Evolutionary conservation across 2,888 invertebrate genomes (phyloP).

Genomic region (Rhamphomyia laevipes): DNA sequence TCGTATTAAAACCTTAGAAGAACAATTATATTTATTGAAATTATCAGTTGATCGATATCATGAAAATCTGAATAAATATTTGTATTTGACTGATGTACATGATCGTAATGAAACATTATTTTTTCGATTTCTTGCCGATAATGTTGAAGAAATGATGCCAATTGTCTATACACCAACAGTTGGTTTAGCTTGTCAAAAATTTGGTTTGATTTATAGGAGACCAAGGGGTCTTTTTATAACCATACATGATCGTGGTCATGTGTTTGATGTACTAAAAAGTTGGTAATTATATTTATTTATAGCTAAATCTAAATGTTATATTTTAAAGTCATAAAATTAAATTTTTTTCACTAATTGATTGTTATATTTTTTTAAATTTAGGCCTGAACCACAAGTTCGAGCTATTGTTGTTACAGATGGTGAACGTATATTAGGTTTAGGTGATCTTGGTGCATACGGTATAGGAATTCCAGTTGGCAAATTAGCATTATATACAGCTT

Average conservation of each 20-base stretch:
- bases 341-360: background rate
- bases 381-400: slow-evolving; percentile 76
- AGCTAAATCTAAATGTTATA: background rate
- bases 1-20: slow-evolving; percentile 85
- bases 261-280: slow-evolving; percentile 61
- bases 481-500: slow-evolving; percentile 86
- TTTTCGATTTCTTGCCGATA: slow-evolving; percentile 82
- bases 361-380: slow-evolving; percentile 27
- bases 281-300: slow-evolving; percentile 22
- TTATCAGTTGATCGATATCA: slow-evolving; percentile 82
- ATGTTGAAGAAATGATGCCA: slow-evolving; percentile 90
- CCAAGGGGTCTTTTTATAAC: slow-evolving; percentile 94
- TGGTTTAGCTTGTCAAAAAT: slow-evolving; percentile 92
- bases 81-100: slow-evolving; percentile 86
- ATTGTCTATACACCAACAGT: slow-evolving; percentile 98
- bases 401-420: slow-evolving; percentile 94
- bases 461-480: slow-evolving; percentile 98
- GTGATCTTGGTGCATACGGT: slow-evolving; percentile 92
- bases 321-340: background rate
- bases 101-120: slow-evolving; percentile 96
- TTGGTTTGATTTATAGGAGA: slow-evolving; percentile 86
- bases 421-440: slow-evolving; percentile 91
- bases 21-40: slow-evolving; percentile 82
- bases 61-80: slow-evolving; percentile 89
- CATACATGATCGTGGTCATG: slow-evolving; percentile 86